Conservation (phyloP, 2,797 vertebrate species). For the Lepidocolaptes lacrymiger region DNA sequence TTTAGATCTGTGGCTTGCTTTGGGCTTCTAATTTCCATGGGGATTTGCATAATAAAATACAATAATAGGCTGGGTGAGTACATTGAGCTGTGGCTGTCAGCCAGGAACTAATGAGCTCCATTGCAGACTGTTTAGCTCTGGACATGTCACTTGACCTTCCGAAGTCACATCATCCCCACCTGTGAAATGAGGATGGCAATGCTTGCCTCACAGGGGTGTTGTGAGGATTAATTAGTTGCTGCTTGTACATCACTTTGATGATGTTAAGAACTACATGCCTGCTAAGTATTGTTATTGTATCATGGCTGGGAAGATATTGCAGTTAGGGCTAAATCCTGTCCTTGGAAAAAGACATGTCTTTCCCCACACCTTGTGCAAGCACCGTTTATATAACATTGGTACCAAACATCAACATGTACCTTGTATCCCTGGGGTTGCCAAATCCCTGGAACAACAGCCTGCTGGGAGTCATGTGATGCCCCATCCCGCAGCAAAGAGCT, state of each 20-base stretch:
- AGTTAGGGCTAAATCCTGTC: slow-evolving; percentile 15
- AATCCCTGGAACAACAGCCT: slow-evolving; percentile 2
- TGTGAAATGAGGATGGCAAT: slow-evolving; percentile 29
- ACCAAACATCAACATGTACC: slow-evolving; percentile 4
- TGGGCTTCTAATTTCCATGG: slow-evolving; percentile 49
- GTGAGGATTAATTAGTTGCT: slow-evolving; percentile 60
- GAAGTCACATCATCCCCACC: slow-evolving; percentile 6
- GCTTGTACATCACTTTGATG: slow-evolving; percentile 62
- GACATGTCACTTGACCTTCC: slow-evolving; percentile 46
- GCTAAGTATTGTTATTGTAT: slow-evolving; percentile 57
- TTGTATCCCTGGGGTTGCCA: neutral
- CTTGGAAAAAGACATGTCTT: slow-evolving; percentile 31
- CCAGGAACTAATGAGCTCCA: slow-evolving; percentile 37
- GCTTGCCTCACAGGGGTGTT: slow-evolving; percentile 64
- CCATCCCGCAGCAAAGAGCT: neutral
- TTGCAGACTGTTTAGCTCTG: slow-evolving; percentile 10
- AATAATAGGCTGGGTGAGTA: neutral
- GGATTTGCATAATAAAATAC: slow-evolving; percentile 50
- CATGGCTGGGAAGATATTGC: slow-evolving; percentile 19
- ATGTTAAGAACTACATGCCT: slow-evolving; percentile 54
- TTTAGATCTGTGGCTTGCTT: slow-evolving; percentile 33
- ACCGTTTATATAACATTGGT: slow-evolving; percentile 18
- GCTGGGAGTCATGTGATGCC: neutral
- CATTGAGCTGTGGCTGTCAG: neutral
- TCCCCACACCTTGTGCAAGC: slow-evolving; percentile 14